Base-by-base conservation (phyloP, 2,888 invertebrate species). In the Troides aeacus region DNA sequence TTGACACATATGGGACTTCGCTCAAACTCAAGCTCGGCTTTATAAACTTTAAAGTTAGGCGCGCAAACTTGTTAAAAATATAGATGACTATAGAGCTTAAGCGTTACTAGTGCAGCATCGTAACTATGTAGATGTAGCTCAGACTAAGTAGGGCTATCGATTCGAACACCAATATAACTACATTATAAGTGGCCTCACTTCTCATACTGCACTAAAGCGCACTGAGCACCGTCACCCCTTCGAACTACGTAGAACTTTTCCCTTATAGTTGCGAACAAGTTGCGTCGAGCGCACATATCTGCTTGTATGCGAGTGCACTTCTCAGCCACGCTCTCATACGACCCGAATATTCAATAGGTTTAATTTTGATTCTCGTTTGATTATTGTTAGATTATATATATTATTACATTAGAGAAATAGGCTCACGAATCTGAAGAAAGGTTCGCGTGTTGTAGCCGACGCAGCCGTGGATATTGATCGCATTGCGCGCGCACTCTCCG, bases 401-500 rank as follows among this genome's bases (percentile, higher is more conserved):
- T 81, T 77, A 73, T 74, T 85, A 82, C 83, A 84, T 67, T 65
- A 62, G 64, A 65, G 72, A 74, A 76, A 76, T 79, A 82, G 84
- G 86, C 83, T 79, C 83, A 85, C 84, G 82, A 89, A 88, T 90
- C 88, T 85, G 81, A 85, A 82, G 82, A 82, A 79, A 81, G 80
- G 82, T 77, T 82, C 84, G 84, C 84, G 88, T 87, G 86, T 85
- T 87, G 88, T 89, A 85, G 86, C 81, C 87, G 84, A 83, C 87
- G 85, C 86, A 83, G 84, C 81, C 84, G 83, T 80, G 81, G 82
- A 83, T 92, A 92, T 92, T 89, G 92, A 92, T 92, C 92, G 87
- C 81, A 77, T 79, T 92, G 92, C 92, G 92, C 92, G 92, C 92
- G 92, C 92, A 90, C 72, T 82, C 84, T 85, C 85, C 83, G 83